A percentile compares a stretch with the other conserved stretches of the same genome.
Conservation (phyloP, 2,797 vertebrate species). For the Phrynocephalus forsythii region DNA sequence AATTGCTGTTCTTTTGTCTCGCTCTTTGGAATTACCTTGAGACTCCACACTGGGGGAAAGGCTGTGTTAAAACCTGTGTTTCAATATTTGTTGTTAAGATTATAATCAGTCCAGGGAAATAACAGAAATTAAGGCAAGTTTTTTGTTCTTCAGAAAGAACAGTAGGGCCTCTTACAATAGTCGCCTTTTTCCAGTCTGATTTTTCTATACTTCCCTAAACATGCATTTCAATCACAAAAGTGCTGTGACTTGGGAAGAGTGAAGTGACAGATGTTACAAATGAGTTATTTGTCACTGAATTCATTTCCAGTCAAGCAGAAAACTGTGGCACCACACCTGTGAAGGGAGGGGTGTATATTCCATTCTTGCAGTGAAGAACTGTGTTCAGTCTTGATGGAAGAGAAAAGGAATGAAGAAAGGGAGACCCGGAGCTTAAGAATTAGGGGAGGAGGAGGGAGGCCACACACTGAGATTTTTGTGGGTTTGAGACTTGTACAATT, state of each 20-base stretch:
- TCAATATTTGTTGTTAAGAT: constrained; percentile 29
- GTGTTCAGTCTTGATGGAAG: background rate
- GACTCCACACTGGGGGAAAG: constrained; percentile 40
- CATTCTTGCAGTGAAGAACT: constrained; percentile 1
- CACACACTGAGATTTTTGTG: constrained; percentile 47
- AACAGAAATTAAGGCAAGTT: constrained; percentile 36
- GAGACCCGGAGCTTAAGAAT: background rate
- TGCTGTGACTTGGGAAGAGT: constrained; percentile 40
- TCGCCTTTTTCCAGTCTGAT: constrained; percentile 45
- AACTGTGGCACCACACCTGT: constrained; percentile 39
- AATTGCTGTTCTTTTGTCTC: constrained; percentile 48
- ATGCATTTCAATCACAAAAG: constrained; percentile 1
- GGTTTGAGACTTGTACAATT: background rate
- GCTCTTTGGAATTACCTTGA: constrained; percentile 59
- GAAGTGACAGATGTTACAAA: constrained; percentile 49
- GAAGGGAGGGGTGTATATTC: background rate
- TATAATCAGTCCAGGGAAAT: constrained; percentile 43
- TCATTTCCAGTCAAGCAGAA: constrained; percentile 55
- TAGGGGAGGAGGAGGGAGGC: constrained; percentile 39
- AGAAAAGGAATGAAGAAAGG: constrained; percentile 22
- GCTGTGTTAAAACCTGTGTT: constrained; percentile 31
- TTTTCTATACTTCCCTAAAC: constrained; percentile 41
- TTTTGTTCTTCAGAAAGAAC: constrained; percentile 46
- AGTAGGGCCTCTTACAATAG: background rate
- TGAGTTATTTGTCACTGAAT: constrained; percentile 58